These are phyloP conservation scores for Popillia japonica DNA, from an alignment of 1,140 invertebrate genomes.

Conservation along the genomic window DNA sequence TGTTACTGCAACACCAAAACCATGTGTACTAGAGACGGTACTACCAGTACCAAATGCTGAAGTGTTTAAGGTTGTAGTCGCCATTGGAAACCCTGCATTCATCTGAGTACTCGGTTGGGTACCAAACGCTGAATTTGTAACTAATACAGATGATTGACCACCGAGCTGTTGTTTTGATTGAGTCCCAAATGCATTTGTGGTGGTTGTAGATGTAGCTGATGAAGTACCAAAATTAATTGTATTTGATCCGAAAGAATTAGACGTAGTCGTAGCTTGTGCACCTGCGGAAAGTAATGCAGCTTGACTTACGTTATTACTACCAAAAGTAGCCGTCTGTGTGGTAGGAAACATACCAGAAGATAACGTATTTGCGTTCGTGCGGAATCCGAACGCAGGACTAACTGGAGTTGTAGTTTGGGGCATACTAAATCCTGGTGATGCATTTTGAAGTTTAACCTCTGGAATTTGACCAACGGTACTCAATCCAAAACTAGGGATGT, in stretches of 20 bases:
- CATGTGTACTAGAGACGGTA: not conserved
- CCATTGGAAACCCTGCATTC: too few species aligned
- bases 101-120: not conserved
- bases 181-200: not conserved
- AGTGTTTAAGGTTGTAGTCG: too few species aligned
- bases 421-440: not conserved
- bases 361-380: not conserved
- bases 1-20: slow-evolving; percentile 13
- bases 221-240: not conserved
- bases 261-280: not conserved
- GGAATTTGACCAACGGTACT: not conserved
- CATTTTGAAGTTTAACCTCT: not conserved
- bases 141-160: not conserved
- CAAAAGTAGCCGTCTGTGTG: not conserved
- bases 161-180: too few species aligned
- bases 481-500: not conserved
- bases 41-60: not conserved
- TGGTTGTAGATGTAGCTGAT: not conserved
- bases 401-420: not conserved
- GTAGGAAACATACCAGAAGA: not conserved
- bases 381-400: not conserved
- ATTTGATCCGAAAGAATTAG: not conserved
- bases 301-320: not conserved
- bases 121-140: not conserved
- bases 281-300: too few species aligned